phyloP scores from a whole-genome alignment of 1,140 invertebrate genomes.

The Brachionus rotundiformis region DNA sequence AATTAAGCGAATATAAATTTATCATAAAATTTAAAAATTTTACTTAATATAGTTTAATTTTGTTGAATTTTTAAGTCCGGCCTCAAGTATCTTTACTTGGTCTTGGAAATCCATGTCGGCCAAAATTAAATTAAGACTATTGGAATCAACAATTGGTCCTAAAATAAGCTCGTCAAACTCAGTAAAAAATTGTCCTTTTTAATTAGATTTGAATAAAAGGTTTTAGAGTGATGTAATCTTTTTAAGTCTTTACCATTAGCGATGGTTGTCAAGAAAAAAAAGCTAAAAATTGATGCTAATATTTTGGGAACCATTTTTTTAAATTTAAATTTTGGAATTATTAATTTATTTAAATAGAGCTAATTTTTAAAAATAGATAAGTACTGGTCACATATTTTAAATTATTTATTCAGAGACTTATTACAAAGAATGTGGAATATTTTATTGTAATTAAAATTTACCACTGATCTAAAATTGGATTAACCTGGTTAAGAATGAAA shows the following conservation, averaged over 20 bases:
- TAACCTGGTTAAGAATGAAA: no score
- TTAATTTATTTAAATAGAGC: background rate
- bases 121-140: background rate
- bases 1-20: background rate
- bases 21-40: background rate
- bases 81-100: background rate
- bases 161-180: background rate
- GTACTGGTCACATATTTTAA: background rate
- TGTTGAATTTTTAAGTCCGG: background rate
- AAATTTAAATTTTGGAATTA: background rate
- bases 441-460: no score
- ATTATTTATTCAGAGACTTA: no score
- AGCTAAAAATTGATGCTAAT: background rate
- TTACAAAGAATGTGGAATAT: no score
- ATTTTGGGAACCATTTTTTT: background rate
- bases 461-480: no score
- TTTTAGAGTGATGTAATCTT: no score
- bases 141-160: background rate
- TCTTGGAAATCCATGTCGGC: background rate
- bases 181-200: background rate
- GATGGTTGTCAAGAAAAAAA: background rate
- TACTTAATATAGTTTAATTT: slow-evolving; percentile 5
- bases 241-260: background rate
- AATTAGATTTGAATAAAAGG: background rate
- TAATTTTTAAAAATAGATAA: background rate